phyloP scores from a whole-genome alignment of 2,113 vertebrate species.

The Tetraodon nigroviridis region DNA sequence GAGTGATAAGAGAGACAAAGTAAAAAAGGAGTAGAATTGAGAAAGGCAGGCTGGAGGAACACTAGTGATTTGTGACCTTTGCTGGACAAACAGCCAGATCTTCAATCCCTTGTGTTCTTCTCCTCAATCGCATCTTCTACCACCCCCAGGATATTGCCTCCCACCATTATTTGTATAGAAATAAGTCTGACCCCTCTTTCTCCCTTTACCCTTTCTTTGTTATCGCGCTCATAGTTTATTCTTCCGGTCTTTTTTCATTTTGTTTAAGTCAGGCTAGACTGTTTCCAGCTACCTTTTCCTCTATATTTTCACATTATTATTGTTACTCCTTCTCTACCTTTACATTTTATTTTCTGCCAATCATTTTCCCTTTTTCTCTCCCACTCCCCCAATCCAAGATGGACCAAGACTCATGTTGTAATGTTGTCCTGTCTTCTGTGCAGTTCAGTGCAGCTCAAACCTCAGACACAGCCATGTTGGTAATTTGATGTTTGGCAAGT shows the following conservation, averaged over 20 bases:
- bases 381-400: no score
- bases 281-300: neutral
- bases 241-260: neutral
- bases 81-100: conserved; percentile 53
- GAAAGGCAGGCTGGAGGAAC: conserved; percentile 21
- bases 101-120: conserved; percentile 43
- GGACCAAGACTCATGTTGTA: no score
- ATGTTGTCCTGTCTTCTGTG: no score
- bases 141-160: conserved; percentile 35
- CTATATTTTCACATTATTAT: neutral
- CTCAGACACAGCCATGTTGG: no score
- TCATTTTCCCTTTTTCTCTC: neutral
- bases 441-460: no score
- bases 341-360: neutral
- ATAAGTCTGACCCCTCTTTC: conserved; percentile 47
- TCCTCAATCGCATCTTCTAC: conserved; percentile 23
- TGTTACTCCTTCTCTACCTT: neutral
- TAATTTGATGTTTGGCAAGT: no score
- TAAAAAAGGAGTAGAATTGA: neutral
- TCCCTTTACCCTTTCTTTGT: conserved; percentile 14
- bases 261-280: neutral
- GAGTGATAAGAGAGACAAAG: neutral
- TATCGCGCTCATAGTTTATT: conserved; percentile 2
- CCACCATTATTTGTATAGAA: conserved; percentile 51
- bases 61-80: conserved; percentile 61